These are phyloP conservation scores for Austrofundulus limnaeus DNA, from an alignment of 2,113 vertebrate genomes.

Conservation along the genomic window DNA sequence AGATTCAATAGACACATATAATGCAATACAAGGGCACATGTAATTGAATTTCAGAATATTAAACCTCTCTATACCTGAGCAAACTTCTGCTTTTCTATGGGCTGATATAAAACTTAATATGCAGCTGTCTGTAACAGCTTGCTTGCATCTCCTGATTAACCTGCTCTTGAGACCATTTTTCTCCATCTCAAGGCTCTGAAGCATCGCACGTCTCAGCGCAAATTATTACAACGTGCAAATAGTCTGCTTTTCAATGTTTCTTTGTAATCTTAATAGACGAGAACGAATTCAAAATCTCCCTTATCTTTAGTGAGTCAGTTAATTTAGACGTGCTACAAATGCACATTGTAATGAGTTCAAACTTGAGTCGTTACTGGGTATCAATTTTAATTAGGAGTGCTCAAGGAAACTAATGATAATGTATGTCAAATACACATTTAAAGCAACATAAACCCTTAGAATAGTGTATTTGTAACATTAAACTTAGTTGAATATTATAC, in stretches of 20 bases:
- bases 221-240: slow-evolving; percentile 2
- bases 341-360: not conserved
- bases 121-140: slow-evolving; percentile 46
- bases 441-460: too few species aligned
- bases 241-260: not conserved
- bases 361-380: too few species aligned
- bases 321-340: not conserved
- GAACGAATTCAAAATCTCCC: not conserved
- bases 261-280: not conserved
- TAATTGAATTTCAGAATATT: slow-evolving; percentile 69
- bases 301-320: slow-evolving; percentile 3
- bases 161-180: slow-evolving; percentile 29
- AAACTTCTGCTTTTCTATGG: slow-evolving; percentile 46
- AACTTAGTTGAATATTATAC: too few species aligned
- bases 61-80: slow-evolving; percentile 67
- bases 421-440: too few species aligned
- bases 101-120: slow-evolving; percentile 47
- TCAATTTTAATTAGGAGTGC: too few species aligned
- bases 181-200: slow-evolving; percentile 20
- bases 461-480: too few species aligned
- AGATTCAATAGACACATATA: slow-evolving; percentile 67
- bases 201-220: slow-evolving; percentile 4
- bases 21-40: slow-evolving; percentile 61
- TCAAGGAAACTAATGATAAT: too few species aligned
- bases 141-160: slow-evolving; percentile 53